Evolutionary conservation across 1,140 invertebrate genomes (phyloP).

Genomic region (Antheraea mylitta): DNA sequence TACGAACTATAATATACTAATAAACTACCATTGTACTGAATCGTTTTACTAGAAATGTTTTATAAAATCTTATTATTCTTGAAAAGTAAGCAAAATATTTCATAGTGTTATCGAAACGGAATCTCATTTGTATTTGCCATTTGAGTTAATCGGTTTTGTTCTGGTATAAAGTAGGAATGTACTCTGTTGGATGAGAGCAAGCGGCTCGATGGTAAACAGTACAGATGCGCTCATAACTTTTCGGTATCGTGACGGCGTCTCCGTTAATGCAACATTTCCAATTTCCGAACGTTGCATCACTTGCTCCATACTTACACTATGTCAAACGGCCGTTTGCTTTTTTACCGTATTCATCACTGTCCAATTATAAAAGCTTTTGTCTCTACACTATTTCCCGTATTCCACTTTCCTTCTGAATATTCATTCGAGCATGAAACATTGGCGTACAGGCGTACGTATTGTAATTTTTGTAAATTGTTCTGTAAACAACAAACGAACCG

Average conservation of each 20-base stretch:
- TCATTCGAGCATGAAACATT: conserved; percentile 23
- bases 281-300: conserved; percentile 51
- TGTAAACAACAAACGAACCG: conserved; percentile 8
- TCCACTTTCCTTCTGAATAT: conserved; percentile 22
- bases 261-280: conserved; percentile 61
- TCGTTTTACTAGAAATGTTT: background rate
- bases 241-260: conserved; percentile 52
- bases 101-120: conserved; percentile 9
- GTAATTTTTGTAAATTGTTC: conserved; percentile 15
- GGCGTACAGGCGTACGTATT: background rate
- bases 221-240: conserved; percentile 57
- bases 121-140: conserved; percentile 21
- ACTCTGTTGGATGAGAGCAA: conserved; percentile 7
- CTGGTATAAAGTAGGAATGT: conserved; percentile 19
- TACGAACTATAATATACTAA: background rate
- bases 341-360: conserved; percentile 68
- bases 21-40: background rate
- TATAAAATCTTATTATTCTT: background rate
- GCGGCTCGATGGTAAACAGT: conserved; percentile 13
- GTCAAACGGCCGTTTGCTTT: conserved; percentile 53
- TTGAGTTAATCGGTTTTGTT: conserved; percentile 27
- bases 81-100: background rate
- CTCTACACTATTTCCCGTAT: conserved; percentile 28
- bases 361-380: conserved; percentile 56
- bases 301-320: conserved; percentile 25